Evolutionary conservation across 2,888 invertebrate species (phyloP), one percentile per base, ranked within the genome.

Genomic region (Drosophila pseudotakahashii): DNA sequence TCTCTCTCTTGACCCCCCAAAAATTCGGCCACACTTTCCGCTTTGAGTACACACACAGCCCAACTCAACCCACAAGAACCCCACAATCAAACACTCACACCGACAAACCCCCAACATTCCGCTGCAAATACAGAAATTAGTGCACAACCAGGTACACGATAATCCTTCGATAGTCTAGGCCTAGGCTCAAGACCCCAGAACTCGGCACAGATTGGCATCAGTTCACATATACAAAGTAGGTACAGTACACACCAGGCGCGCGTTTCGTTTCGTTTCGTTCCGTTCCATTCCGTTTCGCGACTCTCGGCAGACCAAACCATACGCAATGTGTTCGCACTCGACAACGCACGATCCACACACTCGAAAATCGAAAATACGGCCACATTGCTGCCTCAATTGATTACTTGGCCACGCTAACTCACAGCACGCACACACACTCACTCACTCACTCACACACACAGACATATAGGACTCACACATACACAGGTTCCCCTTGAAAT

Each of bases 121-220:
- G 26, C 39, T 19, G 58, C 19, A 19, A 19, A 19, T 19, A 19
- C 19, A 19, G 19, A 19, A 2, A 19, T 19, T 19, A 19, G 19
- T 19, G 19, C 19, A 2, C 19, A 19, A 19, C 19, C 19, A 19
- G 2, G 58, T 23, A 19, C 16, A 14, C 10, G 7, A 5, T 34
- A 48, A 32, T 13, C 48, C 48, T 11, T 34, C 34, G 16, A 34
- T 34, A 34, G 32, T 16, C 48, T n/a, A 54, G 39, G 30, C 30
- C 30, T 30, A 30, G 16, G 11, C 34, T 34, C 11, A 4, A 11
- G 11, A n/a, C n/a, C 36, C 23, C 26, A 23, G 32, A 16, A 54
- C 64, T 54, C 53, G 55, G 59, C 53, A 76, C 54, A 67, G 23
- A 78, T 81, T 81, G 79, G 81, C 76, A 81, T 72, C 76, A 51